Conservation (phyloP, 2,797 vertebrate genomes). For the Philypnodon macrostomus region DNA sequence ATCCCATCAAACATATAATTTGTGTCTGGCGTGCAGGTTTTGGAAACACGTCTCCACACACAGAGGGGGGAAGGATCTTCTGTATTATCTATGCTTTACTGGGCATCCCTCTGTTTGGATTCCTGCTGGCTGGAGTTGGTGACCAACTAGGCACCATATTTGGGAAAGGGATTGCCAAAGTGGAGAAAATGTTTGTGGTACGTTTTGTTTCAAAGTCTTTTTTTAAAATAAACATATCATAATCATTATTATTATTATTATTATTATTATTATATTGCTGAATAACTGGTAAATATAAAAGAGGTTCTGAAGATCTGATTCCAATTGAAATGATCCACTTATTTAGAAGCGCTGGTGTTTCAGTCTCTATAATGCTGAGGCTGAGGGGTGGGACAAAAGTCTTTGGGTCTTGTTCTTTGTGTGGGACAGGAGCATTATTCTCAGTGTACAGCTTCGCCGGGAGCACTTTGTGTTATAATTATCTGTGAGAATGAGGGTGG, state of each 20-base stretch:
- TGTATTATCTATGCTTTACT: constrained; percentile 94
- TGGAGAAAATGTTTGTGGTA: constrained; percentile 96
- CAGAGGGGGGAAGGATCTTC: constrained; percentile 93
- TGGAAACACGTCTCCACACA: constrained; percentile 94
- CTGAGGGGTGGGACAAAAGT: constrained; percentile 39
- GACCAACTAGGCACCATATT: constrained; percentile 97
- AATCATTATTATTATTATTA: too few species aligned
- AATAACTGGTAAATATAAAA: too few species aligned
- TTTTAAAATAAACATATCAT: not conserved
- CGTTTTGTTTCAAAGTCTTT: constrained; percentile 58
- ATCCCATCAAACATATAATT: not conserved
- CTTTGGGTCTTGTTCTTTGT: constrained; percentile 22
- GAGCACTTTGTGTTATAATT: constrained; percentile 35
- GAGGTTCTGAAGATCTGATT: constrained; percentile 16
- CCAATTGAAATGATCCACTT: constrained; percentile 26
- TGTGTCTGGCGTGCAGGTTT: constrained; percentile 76
- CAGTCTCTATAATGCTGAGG: constrained; percentile 33
- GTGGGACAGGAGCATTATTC: constrained; percentile 22
- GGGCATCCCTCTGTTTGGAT: constrained; percentile 94
- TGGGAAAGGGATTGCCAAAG: constrained; percentile 92
- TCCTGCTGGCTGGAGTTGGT: constrained; percentile 93
- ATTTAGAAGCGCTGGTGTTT: constrained; percentile 21
- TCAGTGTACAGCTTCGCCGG: constrained; percentile 20
- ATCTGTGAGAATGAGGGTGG: not conserved
- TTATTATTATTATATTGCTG: too few species aligned